Conservation (phyloP, 37 sponge, comb jelly and placozoan genomes). For the Agelas oroides region DNA sequence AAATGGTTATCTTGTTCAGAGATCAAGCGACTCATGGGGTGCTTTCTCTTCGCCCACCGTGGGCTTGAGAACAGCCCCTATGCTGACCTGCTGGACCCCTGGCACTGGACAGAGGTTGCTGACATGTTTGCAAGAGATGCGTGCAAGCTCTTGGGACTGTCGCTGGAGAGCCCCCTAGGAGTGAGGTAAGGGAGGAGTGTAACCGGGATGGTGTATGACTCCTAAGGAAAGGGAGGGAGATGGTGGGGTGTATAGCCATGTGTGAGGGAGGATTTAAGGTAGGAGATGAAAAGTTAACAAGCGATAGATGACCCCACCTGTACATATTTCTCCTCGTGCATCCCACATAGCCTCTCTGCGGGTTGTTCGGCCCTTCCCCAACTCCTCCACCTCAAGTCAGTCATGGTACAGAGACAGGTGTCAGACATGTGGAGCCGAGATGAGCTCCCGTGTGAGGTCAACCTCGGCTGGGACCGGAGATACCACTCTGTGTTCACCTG, state of each 20-base stretch:
- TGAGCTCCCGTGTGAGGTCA: slow-evolving; percentile 86
- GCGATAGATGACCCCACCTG: too few species aligned
- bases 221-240: too few species aligned
- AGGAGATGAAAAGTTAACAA: too few species aligned
- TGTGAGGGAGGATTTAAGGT: too few species aligned
- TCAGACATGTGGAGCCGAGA: slow-evolving; percentile 73
- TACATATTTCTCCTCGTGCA: not conserved
- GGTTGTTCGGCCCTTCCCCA: slow-evolving; percentile 81
- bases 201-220: too few species aligned
- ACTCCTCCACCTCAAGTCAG: slow-evolving; percentile 71
- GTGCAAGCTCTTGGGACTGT: slow-evolving; percentile 82
- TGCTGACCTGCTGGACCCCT: slow-evolving; percentile 77
- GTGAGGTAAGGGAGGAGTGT: slow-evolving; percentile 49
- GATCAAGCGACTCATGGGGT: slow-evolving; percentile 86
- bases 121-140: slow-evolving; percentile 85
- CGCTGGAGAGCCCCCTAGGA: slow-evolving; percentile 81
- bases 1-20: slow-evolving; percentile 33
- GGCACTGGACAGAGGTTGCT: slow-evolving; percentile 83
- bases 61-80: slow-evolving; percentile 81
- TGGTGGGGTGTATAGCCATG: too few species aligned
- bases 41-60: slow-evolving; percentile 64
- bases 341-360: slow-evolving; percentile 54
- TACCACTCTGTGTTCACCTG: slow-evolving; percentile 96
- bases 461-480: slow-evolving; percentile 75
- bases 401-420: slow-evolving; percentile 80